A percentile compares a stretch with the other conserved stretches of the same genome.
These are phyloP conservation scores for Tortricodes alternella DNA, from an alignment of 2,888 invertebrate genomes.

Conservation along the genomic window DNA sequence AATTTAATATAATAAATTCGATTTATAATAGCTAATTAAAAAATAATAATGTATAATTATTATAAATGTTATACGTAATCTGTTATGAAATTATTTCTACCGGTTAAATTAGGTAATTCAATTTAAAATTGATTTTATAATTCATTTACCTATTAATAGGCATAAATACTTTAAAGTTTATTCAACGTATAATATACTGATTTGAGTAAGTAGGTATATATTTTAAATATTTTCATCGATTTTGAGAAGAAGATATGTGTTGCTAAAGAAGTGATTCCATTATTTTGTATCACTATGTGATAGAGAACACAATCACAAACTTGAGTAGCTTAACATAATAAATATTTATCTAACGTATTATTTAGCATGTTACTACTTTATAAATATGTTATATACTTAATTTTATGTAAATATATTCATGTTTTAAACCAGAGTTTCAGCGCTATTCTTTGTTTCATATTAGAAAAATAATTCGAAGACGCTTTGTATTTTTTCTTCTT, in stretches of 20 bases:
- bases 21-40: conserved; percentile 27
- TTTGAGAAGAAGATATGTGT: conserved; percentile 70
- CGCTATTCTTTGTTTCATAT: conserved; percentile 20
- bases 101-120: conserved; percentile 15
- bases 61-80: conserved; percentile 15
- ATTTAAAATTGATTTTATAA: conserved; percentile 29
- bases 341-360: conserved; percentile 39
- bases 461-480: conserved; percentile 21
- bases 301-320: conserved; percentile 27
- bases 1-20: conserved; percentile 32
- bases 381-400: conserved; percentile 62
- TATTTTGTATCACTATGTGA: conserved; percentile 29
- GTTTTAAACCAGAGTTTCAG: conserved; percentile 18
- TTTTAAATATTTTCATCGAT: conserved; percentile 50
- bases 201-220: conserved; percentile 26
- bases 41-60: conserved; percentile 24
- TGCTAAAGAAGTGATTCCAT: conserved; percentile 54
- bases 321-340: conserved; percentile 29
- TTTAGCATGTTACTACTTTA: conserved; percentile 51
- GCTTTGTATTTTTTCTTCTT: conserved; percentile 2
- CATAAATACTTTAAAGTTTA: conserved; percentile 55
- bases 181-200: no score
- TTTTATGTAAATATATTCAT: conserved; percentile 60
- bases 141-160: conserved; percentile 52
- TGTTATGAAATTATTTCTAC: conserved; percentile 22